Percentiles rank a stretch among this genome's conserved stretches.
Evolutionary conservation across 2,888 invertebrate genomes (phyloP).

Genomic region (Saturnia pavonia): DNA sequence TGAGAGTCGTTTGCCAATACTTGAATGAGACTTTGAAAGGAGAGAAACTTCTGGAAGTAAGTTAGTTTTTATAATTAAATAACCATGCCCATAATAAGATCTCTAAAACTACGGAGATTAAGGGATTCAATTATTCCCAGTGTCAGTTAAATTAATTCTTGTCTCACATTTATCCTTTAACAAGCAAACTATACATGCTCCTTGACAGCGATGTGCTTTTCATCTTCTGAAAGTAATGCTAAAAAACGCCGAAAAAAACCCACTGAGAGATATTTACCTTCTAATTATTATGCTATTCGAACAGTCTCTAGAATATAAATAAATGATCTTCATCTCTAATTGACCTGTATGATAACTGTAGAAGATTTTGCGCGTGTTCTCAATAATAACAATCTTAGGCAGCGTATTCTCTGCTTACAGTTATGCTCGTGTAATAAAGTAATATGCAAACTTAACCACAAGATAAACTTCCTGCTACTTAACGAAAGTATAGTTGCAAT

Average conservation of each 20-base stretch:
- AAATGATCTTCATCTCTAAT: no score
- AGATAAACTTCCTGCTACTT: not conserved
- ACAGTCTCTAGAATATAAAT: no score
- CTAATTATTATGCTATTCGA: no score
- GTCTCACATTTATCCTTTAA: no score
- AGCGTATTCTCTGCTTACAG: not conserved
- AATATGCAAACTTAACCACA: not conserved
- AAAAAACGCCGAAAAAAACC: no score
- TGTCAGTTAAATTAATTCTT: no score
- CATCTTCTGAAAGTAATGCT: no score
- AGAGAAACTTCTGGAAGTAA: slow-evolving; percentile 77
- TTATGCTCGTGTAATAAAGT: not conserved
- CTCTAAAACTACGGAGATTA: not conserved
- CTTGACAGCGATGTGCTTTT: no score
- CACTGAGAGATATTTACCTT: no score
- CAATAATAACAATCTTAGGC: not conserved
- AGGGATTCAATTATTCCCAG: no score
- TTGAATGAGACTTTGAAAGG: slow-evolving; percentile 71
- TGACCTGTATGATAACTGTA: not conserved
- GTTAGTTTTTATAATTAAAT: not conserved
- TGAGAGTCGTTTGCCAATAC: slow-evolving; percentile 83
- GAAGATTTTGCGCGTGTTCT: not conserved
- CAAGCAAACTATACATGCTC: not conserved
- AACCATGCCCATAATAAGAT: not conserved
- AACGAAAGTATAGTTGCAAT: not conserved